Evolutionary conservation across 1,140 invertebrate species (phyloP), one percentile per base, ranked within the genome.

Genomic region (Mycetomoellerius zeteki): DNA sequence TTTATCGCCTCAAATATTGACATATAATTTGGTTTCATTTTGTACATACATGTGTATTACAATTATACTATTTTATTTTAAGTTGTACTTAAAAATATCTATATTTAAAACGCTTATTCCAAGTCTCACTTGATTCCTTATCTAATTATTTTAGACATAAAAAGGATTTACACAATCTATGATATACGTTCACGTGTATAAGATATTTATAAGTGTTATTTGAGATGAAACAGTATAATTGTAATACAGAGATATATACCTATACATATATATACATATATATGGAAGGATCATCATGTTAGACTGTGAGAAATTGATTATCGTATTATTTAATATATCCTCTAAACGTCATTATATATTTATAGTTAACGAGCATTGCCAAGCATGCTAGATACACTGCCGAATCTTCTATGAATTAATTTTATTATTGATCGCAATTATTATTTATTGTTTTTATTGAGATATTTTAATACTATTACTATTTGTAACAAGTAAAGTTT

Each of bases 381-480:
- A 93, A 93, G 94, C 93, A 91, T 92, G 93, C 94, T 94, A 94
- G 89, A 94, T 92, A 94, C 94, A 95, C 95, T 95, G 95, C 95
- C 95, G 94, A 95, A 95, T 85, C 91, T 94, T 95, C 91, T 94
- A 94, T 93, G 92, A 91, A 92, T 93, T 94, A 93, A 93, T 95
- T 94, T 94, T 93, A 94, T 94, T 92, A 93, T 94, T 94, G 92
- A 94, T 94, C 91, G 93, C 93, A 89, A 94, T 93, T 92, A 95
- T 95, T 95, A 95, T 95, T 95, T 95, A 95, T 95, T 95, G 94
- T 95, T 95, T 94, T 95, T 94, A 95, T 95, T 95, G 93, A 93
- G 94, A 95, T 95, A 95, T 95, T 95, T 95, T 95, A 95, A 95
- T 95, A 95, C 94, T 95, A 95, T 95, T 94, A 75, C 93, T 93